These are phyloP conservation scores for Galagoides demidoff DNA, from an alignment of 2,797 vertebrate species.

Conservation along the genomic window DNA sequence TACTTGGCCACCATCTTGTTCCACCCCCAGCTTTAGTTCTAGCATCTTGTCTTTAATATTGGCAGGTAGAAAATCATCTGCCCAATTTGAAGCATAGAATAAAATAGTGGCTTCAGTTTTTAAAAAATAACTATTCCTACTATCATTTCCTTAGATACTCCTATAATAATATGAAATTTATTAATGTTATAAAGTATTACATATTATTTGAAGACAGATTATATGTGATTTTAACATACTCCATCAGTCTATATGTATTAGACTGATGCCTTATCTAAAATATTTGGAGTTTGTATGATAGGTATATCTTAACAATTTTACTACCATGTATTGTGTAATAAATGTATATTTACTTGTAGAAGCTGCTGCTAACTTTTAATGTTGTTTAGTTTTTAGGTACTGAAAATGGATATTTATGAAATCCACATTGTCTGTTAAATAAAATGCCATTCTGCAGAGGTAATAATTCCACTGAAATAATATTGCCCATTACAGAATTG, in stretches of 20 bases:
- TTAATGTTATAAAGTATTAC: constrained; percentile 87
- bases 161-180: constrained; percentile 86
- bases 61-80: constrained; percentile 58
- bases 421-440: constrained; percentile 87
- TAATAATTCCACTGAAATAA: constrained; percentile 11
- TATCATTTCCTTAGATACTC: constrained; percentile 77
- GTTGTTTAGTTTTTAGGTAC: constrained; percentile 87
- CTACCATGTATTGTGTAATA: constrained; percentile 91
- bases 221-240: constrained; percentile 85
- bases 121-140: constrained; percentile 74
- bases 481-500: constrained; percentile 20
- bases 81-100: constrained; percentile 68
- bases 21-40: constrained; percentile 22
- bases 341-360: constrained; percentile 96
- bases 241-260: constrained; percentile 89
- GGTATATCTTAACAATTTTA: constrained; percentile 91
- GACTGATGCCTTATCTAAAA: constrained; percentile 90
- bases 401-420: constrained; percentile 87
- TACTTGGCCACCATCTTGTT: too few species aligned
- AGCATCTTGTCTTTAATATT: constrained; percentile 75
- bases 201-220: constrained; percentile 86
- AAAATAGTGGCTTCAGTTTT: constrained; percentile 72
- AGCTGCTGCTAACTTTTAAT: constrained; percentile 94
- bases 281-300: constrained; percentile 93
- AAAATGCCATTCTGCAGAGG: constrained; percentile 84